Evolutionary conservation across 2,797 vertebrate genomes (phyloP).

Genomic region (Morelia viridis): DNA sequence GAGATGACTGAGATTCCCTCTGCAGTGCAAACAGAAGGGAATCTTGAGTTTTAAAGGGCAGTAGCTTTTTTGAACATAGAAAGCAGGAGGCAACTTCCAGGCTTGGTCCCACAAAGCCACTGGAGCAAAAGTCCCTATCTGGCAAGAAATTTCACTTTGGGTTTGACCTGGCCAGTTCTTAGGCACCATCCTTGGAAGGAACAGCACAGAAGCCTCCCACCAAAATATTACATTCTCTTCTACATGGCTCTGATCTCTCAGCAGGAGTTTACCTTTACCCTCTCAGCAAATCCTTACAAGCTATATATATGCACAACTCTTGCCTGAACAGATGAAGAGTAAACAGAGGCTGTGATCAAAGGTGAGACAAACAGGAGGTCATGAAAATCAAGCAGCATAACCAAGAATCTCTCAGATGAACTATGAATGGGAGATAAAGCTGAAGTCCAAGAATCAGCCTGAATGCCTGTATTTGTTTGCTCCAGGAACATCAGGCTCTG

Average conservation of each 20-base stretch:
- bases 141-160: not conserved
- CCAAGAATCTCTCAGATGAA: conserved; percentile 21
- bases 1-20: not conserved
- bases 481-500: not conserved
- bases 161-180: not conserved
- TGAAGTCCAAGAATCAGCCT: conserved; percentile 32
- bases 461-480: conserved; percentile 16
- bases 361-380: conserved; percentile 39
- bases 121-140: not conserved
- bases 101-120: not conserved
- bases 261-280: conserved; percentile 28
- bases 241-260: conserved; percentile 1
- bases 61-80: not conserved
- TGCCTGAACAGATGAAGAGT: conserved; percentile 29
- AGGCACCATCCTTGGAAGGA: not conserved
- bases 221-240: not conserved
- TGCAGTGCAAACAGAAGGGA: not conserved
- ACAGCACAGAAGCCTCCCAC: not conserved
- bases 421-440: conserved; percentile 3
- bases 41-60: not conserved
- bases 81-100: not conserved
- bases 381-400: conserved; percentile 39
- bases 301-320: conserved; percentile 7
- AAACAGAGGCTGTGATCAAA: conserved; percentile 41
- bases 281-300: conserved; percentile 26